Conservation (phyloP, 2,888 invertebrate genomes). For the Portevinia maculata region DNA sequence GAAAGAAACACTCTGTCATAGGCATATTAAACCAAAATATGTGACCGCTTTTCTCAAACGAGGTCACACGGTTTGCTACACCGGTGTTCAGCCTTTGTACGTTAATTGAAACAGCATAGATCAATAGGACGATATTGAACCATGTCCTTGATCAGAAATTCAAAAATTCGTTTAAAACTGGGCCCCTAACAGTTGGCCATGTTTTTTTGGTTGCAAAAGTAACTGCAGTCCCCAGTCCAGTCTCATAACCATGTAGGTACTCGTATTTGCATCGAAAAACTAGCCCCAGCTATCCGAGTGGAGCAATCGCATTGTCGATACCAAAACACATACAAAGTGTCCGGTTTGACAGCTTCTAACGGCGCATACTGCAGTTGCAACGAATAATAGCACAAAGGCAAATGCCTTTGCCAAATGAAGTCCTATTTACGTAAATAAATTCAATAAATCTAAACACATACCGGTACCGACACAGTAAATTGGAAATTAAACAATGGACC, state of each 20-base stretch:
- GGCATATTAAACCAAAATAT: no score
- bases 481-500: slow-evolving; percentile 61
- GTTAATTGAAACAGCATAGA: slow-evolving; percentile 8
- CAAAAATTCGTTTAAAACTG: neutral
- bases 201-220: no score
- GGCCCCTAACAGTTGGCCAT: neutral
- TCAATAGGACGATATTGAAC: slow-evolving; percentile 42
- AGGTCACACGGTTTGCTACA: neutral
- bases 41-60: neutral
- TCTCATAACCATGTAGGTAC: no score
- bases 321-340: slow-evolving; percentile 21
- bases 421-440: slow-evolving; percentile 28
- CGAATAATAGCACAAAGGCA: slow-evolving; percentile 30
- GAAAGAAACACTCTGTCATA: no score
- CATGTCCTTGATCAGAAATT: slow-evolving; percentile 55
- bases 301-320: slow-evolving; percentile 2
- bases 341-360: slow-evolving; percentile 55
- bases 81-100: neutral
- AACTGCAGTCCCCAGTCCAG: no score
- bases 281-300: neutral
- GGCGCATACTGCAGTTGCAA: slow-evolving; percentile 14
- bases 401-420: neutral
- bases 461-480: slow-evolving; percentile 33
- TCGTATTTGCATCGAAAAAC: slow-evolving; percentile 13
- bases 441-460: slow-evolving; percentile 57